phyloP scores from a whole-genome alignment of 2,888 invertebrate genomes.

The Caenorhabditis angaria region DNA sequence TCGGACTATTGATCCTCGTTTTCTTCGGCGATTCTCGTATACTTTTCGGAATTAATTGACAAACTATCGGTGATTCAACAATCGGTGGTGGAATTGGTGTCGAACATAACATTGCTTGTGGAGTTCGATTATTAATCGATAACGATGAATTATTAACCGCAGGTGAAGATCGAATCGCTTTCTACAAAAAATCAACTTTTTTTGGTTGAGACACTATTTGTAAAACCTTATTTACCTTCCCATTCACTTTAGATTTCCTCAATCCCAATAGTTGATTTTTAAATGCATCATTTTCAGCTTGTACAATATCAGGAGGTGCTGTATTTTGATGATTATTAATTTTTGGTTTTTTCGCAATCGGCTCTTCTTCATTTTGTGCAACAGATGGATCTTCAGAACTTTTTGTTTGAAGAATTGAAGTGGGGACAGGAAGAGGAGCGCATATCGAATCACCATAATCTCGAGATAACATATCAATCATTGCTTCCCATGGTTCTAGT shows the following conservation, averaged over 20 bases:
- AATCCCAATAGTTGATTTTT: constrained; percentile 14
- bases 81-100: neutral
- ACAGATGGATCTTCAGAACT: neutral
- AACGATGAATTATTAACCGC: neutral
- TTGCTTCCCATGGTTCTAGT: constrained; percentile 48
- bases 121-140: neutral
- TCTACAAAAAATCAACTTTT: neutral
- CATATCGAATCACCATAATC: constrained; percentile 52
- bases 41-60: neutral
- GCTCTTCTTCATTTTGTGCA: neutral
- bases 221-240: neutral
- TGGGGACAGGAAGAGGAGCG: too few relatives aligned
- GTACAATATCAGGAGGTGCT: constrained; percentile 23
- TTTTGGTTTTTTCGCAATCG: neutral
- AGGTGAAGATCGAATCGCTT: neutral
- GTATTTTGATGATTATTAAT: neutral
- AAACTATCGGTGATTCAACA: neutral
- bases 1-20: neutral
- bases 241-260: neutral
- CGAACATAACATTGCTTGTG: neutral
- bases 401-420: too few relatives aligned
- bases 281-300: constrained; percentile 26
- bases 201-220: neutral
- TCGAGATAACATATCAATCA: constrained; percentile 40
- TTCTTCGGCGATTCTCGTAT: constrained; percentile 11